Evolutionary conservation across 1,140 invertebrate genomes (phyloP).

Genomic region (Lepeophtheirus salmonis): DNA sequence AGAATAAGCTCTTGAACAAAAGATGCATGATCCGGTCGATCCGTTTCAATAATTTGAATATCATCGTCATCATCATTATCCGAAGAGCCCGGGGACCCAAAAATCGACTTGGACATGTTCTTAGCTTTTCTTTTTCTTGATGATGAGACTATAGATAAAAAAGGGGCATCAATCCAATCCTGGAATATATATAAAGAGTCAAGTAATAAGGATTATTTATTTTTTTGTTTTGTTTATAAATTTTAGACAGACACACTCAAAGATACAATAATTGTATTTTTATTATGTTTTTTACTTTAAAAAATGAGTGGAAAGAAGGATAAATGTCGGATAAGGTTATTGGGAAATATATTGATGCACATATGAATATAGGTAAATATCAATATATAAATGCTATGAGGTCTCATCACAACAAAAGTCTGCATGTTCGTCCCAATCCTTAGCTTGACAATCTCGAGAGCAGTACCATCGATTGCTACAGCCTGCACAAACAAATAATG

Average conservation of each 20-base stretch:
- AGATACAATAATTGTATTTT: background rate
- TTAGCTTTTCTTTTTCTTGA: too few species aligned
- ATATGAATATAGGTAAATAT: background rate
- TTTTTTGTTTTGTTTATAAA: background rate
- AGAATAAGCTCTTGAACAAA: background rate
- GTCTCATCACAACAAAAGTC: background rate
- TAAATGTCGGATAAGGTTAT: background rate
- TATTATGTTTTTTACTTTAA: background rate
- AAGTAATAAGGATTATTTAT: too few species aligned
- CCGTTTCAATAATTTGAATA: background rate
- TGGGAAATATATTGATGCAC: background rate
- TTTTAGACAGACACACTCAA: background rate
- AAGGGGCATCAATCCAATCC: too few species aligned
- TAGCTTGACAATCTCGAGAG: conserved; percentile 52
- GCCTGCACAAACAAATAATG: conserved; percentile 63
- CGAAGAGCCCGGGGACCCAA: too few species aligned
- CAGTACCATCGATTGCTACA: conserved; percentile 79
- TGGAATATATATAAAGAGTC: too few species aligned
- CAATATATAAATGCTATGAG: background rate
- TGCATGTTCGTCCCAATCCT: conserved; percentile 6
- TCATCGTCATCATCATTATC: conserved; percentile 3
- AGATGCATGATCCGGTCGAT: background rate
- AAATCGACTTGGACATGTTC: too few species aligned
- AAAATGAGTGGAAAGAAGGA: background rate
- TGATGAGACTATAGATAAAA: too few species aligned